Conservation (phyloP, 2,113 vertebrate genomes). For the human region DNA sequence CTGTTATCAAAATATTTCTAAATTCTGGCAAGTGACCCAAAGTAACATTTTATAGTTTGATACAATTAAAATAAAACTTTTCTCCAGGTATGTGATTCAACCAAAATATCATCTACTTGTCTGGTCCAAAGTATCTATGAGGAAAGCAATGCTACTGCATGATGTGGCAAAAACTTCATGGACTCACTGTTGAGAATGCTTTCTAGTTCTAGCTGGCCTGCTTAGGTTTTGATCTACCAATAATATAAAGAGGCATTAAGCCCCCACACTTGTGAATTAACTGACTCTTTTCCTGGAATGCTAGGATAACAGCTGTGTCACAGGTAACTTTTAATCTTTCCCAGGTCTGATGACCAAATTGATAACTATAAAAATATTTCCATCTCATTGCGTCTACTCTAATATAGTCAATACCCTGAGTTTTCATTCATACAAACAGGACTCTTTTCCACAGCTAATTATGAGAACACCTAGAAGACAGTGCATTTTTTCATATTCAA, state of each 20-base stretch:
- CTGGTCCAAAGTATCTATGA: not conserved
- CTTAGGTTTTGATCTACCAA: not conserved
- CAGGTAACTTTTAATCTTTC: constrained; percentile 2
- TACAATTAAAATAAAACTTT: constrained; percentile 28
- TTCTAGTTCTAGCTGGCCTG: not conserved
- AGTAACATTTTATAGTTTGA: not conserved
- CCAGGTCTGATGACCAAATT: not conserved
- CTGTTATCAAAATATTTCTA: constrained; percentile 39
- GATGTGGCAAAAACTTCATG: not conserved
- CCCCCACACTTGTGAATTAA: not conserved
- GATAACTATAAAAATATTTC: constrained; percentile 27
- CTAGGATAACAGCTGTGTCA: not conserved
- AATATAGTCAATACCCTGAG: not conserved
- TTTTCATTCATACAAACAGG: constrained; percentile 23
- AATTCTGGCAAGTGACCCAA: constrained; percentile 5
- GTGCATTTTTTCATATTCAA: constrained; percentile 29
- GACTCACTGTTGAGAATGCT: not conserved
- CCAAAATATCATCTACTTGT: not conserved
- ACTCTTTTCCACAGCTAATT: not conserved
- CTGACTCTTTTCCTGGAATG: not conserved
- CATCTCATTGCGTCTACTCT: not conserved
- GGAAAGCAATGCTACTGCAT: not conserved
- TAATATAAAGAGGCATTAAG: not conserved
- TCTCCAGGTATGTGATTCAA: not conserved
- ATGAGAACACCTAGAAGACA: not conserved